Conservation (phyloP, 2,888 invertebrate genomes). For the Mythimna pallens region DNA sequence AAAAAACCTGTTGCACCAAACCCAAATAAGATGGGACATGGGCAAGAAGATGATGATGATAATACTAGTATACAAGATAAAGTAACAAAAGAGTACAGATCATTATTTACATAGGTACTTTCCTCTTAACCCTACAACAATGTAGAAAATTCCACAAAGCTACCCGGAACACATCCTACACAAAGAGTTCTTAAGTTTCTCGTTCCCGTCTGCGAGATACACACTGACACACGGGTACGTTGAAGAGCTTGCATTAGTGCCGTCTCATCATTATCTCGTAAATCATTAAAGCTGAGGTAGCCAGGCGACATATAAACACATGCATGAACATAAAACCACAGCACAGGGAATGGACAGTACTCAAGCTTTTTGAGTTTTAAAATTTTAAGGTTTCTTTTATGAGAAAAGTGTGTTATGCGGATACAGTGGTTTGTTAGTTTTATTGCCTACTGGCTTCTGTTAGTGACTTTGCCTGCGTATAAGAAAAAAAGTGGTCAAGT, state of each 20-base stretch:
- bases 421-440: background rate
- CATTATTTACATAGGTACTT: too few species aligned
- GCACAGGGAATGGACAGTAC: constrained; percentile 2
- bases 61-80: too few species aligned
- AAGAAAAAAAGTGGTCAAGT: too few species aligned
- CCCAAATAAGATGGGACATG: too few species aligned
- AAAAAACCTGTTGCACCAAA: too few species aligned
- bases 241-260: constrained; percentile 40
- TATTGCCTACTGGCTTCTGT: background rate
- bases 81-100: too few species aligned
- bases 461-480: too few species aligned
- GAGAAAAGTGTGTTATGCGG: background rate
- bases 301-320: constrained; percentile 6
- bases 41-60: too few species aligned
- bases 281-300: constrained; percentile 52
- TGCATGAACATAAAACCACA: constrained; percentile 37
- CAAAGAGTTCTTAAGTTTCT: constrained; percentile 10
- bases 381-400: constrained; percentile 22
- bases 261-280: constrained; percentile 43
- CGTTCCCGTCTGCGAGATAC: background rate
- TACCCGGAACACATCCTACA: background rate
- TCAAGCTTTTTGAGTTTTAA: constrained; percentile 7
- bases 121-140: background rate
- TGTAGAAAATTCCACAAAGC: background rate
- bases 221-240: background rate